phyloP scores from a whole-genome alignment of 2,797 vertebrate species.

The Nasua narica region DNA sequence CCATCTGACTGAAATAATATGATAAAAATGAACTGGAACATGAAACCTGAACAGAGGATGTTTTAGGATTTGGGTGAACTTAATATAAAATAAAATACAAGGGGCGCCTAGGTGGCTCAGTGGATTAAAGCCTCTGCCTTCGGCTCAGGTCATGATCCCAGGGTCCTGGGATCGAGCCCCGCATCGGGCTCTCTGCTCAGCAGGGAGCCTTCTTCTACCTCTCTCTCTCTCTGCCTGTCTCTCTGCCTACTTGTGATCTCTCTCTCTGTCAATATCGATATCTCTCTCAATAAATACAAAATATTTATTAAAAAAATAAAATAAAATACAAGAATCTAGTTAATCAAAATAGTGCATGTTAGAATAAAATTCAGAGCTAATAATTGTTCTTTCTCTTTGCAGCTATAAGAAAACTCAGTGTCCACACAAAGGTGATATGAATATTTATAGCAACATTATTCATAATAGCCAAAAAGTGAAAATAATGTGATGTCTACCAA shows the following conservation, averaged over 20 bases:
- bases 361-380: background rate
- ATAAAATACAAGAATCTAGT: background rate
- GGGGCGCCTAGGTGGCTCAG: no score
- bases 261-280: no score
- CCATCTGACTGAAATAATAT: background rate
- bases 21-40: background rate
- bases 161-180: no score
- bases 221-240: no score
- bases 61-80: background rate
- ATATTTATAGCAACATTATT: background rate
- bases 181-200: no score
- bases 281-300: no score
- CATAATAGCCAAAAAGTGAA: background rate
- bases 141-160: no score
- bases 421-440: background rate
- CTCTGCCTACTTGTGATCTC: no score
- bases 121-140: no score
- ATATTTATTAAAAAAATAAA: no score
- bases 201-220: no score
- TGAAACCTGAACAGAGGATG: background rate
- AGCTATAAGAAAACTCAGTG: background rate
- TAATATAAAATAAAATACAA: background rate
- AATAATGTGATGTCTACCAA: background rate
- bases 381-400: background rate
- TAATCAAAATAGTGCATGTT: background rate